These are phyloP conservation scores for Dipodomys ordii DNA, from an alignment of 2,113 vertebrate species.

Conservation along the genomic window DNA sequence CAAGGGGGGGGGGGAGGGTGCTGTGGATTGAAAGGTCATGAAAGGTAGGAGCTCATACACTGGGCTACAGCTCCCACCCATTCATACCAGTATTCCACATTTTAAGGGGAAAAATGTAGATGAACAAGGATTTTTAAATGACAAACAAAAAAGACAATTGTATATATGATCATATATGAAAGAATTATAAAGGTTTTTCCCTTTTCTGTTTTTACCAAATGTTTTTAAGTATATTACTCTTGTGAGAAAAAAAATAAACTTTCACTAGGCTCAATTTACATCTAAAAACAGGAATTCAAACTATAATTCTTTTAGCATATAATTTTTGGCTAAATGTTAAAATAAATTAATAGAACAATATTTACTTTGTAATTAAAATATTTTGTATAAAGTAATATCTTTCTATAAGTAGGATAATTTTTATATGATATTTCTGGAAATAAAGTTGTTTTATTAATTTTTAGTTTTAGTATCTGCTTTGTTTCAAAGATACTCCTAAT, in stretches of 20 bases:
- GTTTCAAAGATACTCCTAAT: conserved; percentile 54
- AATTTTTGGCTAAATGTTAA: not conserved
- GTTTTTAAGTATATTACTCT: not conserved
- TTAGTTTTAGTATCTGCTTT: conserved; percentile 38
- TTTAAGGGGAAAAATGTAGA: not conserved
- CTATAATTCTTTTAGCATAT: not conserved
- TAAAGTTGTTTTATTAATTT: conserved; percentile 20
- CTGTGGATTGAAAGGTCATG: too few species aligned
- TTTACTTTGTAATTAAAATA: conserved; percentile 16
- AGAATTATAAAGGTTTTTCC: not conserved
- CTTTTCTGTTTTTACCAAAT: not conserved
- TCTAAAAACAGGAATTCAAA: not conserved
- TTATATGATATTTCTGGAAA: not conserved
- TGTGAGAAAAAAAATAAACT: conserved; percentile 42
- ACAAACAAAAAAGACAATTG: not conserved
- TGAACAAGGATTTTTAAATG: not conserved
- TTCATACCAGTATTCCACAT: not conserved
- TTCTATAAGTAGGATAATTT: conserved; percentile 15
- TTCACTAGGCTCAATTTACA: not conserved
- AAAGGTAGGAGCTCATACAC: too few species aligned
- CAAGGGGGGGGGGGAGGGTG: too few species aligned
- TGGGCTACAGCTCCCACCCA: too few species aligned
- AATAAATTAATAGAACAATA: not conserved
- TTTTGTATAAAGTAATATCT: not conserved
- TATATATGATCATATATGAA: not conserved